Percentiles rank a stretch among this genome's conserved stretches.
These are phyloP conservation scores for Brachystomella parvula DNA, from an alignment of 1,140 invertebrate genomes.

Conservation along the genomic window DNA sequence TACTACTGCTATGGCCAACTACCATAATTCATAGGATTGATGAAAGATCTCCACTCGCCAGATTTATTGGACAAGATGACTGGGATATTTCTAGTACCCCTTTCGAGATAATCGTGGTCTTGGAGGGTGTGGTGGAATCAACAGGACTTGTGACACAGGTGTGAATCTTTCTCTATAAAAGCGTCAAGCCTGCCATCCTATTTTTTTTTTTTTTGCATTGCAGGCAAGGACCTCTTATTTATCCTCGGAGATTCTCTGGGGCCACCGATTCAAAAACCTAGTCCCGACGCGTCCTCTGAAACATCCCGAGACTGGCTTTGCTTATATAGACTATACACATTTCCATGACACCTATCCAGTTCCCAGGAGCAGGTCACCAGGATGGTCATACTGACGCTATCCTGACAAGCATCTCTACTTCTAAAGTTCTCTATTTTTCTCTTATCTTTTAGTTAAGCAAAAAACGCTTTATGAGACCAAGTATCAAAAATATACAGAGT, in stretches of 20 bases:
- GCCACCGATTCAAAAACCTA: conserved; percentile 73
- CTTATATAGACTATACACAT: conserved; percentile 49
- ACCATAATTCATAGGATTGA: conserved; percentile 56
- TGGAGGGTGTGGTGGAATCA: conserved; percentile 61
- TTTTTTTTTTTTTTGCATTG: no score
- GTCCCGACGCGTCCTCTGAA: conserved; percentile 71
- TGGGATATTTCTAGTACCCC: conserved; percentile 43
- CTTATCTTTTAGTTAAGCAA: not conserved
- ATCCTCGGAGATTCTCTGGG: conserved; percentile 85
- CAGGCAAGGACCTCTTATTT: conserved; percentile 76
- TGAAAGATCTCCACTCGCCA: conserved; percentile 49
- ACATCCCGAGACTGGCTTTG: conserved; percentile 71
- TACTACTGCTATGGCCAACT: conserved; percentile 63
- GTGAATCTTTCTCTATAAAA: no score
- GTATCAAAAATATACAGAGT: not conserved
- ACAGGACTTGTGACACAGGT: conserved; percentile 41
- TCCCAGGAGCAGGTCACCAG: not conserved
- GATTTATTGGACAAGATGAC: conserved; percentile 46
- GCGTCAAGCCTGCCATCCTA: no score
- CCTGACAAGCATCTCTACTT: not conserved
- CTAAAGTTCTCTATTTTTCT: not conserved
- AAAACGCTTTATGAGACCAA: not conserved
- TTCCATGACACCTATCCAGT: not conserved
- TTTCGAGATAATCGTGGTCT: conserved; percentile 82
- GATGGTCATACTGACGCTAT: not conserved